These are phyloP conservation scores for Amphimedon queenslandica DNA, from an alignment of 37 sponge, comb jelly and placozoan genomes.

Conservation along the genomic window DNA sequence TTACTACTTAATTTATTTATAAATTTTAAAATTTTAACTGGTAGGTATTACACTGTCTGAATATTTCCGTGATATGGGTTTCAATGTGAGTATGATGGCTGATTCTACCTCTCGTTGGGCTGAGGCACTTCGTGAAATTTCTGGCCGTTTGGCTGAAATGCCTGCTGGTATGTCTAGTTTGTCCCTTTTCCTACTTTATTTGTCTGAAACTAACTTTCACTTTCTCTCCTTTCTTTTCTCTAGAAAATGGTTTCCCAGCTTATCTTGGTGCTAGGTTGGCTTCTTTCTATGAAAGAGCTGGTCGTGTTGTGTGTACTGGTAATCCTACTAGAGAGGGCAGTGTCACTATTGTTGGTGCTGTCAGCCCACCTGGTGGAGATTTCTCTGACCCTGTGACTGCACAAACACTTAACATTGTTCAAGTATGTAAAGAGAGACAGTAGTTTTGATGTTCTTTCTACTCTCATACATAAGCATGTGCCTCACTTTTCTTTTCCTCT, in stretches of 20 bases:
- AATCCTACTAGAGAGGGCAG: constrained; percentile 93
- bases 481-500: neutral
- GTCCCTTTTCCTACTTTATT: neutral
- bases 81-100: constrained; percentile 99
- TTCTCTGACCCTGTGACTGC: constrained; percentile 99
- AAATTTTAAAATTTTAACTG: constrained; percentile 3
- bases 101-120: constrained; percentile 99
- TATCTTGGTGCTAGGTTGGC: constrained; percentile 98
- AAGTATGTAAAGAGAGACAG: constrained; percentile 26
- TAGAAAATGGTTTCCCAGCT: constrained; percentile 99
- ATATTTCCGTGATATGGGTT: constrained; percentile 99
- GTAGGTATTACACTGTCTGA: constrained; percentile 95
- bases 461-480: too few relatives aligned
- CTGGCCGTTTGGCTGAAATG: constrained; percentile 99
- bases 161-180: constrained; percentile 72
- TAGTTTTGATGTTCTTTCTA: too few relatives aligned
- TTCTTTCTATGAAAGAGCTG: constrained; percentile 99
- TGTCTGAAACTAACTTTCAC: neutral
- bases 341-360: constrained; percentile 99
- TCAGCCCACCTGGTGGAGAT: constrained; percentile 98
- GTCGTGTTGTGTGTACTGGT: constrained; percentile 84
- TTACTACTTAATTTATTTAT: too few relatives aligned
- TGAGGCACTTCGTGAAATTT: constrained; percentile 97
- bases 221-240: neutral
- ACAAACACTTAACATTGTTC: constrained; percentile 97